Evolutionary conservation across 2,888 invertebrate species (phyloP).

Genomic region (Steromphala cineraria): DNA sequence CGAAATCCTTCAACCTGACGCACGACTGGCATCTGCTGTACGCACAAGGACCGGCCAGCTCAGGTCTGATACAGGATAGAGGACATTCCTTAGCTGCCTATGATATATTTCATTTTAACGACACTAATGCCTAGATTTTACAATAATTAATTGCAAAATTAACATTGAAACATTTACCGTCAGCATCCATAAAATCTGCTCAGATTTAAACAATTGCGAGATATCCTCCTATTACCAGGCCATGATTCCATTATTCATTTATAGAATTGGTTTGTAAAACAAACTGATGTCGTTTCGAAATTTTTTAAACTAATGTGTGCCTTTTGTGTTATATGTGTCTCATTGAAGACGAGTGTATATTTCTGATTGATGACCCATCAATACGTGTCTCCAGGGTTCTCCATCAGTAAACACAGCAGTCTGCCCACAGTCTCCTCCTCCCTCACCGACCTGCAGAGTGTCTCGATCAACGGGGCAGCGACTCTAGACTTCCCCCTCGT

Average conservation of each 20-base stretch:
- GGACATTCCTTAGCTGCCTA: too few relatives aligned
- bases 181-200: too few relatives aligned
- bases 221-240: too few relatives aligned
- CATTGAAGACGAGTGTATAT: too few relatives aligned
- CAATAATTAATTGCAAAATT: too few relatives aligned
- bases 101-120: too few relatives aligned
- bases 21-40: neutral
- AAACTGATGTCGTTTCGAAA: neutral
- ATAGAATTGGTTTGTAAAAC: neutral
- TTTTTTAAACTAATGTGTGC: neutral
- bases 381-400: neutral
- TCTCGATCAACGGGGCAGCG: neutral
- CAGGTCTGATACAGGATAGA: neutral
- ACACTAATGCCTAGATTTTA: too few relatives aligned
- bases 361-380: too few relatives aligned
- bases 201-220: too few relatives aligned
- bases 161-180: too few relatives aligned
- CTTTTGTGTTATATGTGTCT: neutral
- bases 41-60: neutral
- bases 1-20: neutral
- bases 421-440: neutral
- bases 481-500: neutral
- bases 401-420: neutral
- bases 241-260: too few relatives aligned
- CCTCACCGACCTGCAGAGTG: neutral